phyloP scores from a whole-genome alignment of 2,888 invertebrate species.

The Pecten maximus region DNA sequence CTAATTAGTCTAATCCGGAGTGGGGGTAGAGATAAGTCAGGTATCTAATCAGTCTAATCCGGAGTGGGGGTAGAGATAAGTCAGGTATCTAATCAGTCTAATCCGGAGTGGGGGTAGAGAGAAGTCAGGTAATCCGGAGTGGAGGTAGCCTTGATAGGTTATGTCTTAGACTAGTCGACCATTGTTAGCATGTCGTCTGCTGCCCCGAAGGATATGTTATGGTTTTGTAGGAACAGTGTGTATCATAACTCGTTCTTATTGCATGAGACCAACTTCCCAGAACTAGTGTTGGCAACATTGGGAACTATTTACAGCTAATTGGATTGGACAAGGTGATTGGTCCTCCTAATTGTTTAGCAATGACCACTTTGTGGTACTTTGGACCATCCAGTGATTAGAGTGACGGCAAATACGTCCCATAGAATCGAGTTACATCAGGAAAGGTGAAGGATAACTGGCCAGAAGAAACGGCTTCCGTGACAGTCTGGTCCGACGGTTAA shows the following conservation, averaged over 20 bases:
- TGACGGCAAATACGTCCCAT: neutral
- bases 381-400: neutral
- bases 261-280: neutral
- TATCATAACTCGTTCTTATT: neutral
- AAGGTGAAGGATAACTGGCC: neutral
- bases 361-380: slow-evolving; percentile 1
- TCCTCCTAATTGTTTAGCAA: neutral
- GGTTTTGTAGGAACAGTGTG: too few relatives aligned
- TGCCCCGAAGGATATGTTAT: too few relatives aligned
- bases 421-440: neutral
- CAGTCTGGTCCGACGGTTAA: neutral
- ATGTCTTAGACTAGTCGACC: too few relatives aligned
- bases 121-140: too few relatives aligned
- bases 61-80: too few relatives aligned
- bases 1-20: too few relatives aligned
- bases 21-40: too few relatives aligned
- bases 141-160: too few relatives aligned
- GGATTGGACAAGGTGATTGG: neutral
- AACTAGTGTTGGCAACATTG: neutral
- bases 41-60: too few relatives aligned
- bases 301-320: neutral
- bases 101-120: too few relatives aligned
- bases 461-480: neutral
- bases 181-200: too few relatives aligned
- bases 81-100: too few relatives aligned